phyloP scores from a whole-genome alignment of 1,140 invertebrate species.

The Zaprionus kolodkinae region DNA sequence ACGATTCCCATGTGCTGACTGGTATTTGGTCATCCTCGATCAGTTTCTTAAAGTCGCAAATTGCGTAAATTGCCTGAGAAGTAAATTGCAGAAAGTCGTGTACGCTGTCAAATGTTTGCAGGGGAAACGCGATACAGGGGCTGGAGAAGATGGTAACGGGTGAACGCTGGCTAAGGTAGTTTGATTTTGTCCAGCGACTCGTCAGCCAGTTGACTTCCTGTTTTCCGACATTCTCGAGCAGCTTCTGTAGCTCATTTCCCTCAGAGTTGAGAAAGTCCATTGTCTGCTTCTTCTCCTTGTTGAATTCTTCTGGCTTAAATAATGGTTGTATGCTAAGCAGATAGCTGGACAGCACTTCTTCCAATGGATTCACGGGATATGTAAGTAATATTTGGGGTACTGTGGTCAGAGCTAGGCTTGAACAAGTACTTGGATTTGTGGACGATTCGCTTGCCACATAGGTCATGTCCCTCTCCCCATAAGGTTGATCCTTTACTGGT shows the following conservation, averaged over 20 bases:
- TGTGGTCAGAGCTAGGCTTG: not conserved
- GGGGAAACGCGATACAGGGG: conserved; percentile 90
- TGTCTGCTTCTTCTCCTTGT: conserved; percentile 84
- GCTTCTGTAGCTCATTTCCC: conserved; percentile 89
- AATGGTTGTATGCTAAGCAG: conserved; percentile 48
- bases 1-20: conserved; percentile 90
- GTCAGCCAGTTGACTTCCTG: conserved; percentile 90
- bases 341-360: conserved; percentile 42
- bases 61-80: conserved; percentile 88
- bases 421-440: not conserved
- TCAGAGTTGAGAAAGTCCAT: conserved; percentile 87
- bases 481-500: not conserved
- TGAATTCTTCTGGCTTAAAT: conserved; percentile 2
- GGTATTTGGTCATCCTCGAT: conserved; percentile 90
- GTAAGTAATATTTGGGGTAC: not conserved
- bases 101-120: conserved; percentile 86
- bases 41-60: conserved; percentile 88
- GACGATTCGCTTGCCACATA: not conserved
- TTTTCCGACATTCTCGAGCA: conserved; percentile 87
- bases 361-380: conserved; percentile 49
- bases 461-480: not conserved
- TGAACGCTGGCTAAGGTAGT: conserved; percentile 90
- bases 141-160: conserved; percentile 91
- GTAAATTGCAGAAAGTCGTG: conserved; percentile 88
- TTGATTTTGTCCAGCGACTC: conserved; percentile 91